Base-by-base conservation (phyloP, 2,888 invertebrate genomes). In the Chrysotoxum bicinctum region DNA sequence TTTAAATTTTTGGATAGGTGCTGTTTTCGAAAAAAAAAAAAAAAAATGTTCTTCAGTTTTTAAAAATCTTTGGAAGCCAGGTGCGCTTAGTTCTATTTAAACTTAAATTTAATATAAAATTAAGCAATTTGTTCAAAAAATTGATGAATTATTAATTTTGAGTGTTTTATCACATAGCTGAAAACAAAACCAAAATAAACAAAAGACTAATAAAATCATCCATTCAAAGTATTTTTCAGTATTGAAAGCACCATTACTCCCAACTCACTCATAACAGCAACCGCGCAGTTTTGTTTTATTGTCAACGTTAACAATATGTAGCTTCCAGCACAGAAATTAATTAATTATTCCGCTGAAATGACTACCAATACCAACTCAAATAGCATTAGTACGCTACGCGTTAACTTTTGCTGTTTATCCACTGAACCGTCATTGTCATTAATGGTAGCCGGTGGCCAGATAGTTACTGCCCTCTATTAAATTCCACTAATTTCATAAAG, bases 311-410 rank as follows among this genome's bases (percentile, higher is more conserved):
- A 37, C 26, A 52, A 62, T 23, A n/a, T n/a, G n/a, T n/a, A 32
- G 56, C 58, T 32, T 19, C 60, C 74, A 80, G 45, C 69, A 81
- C 54, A 23, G 48, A 68, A 70, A 81, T 81, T 75, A 75, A 75
- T 81, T 81, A 69, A 81, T 81, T 81, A 75, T 81, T 81, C 68
- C 75, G 48, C 75, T 75, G 30, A 75, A 81, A 62, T 75, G 69
- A 69, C 68, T 81, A 54, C 75, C 75, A 81, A 75, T 81, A 54
- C 75, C 75, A 81, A 75, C 62, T 81, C 80, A 75, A 81, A 69
- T 64, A 62, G 40, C 62, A 69, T 70, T 52, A 75, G 69, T 75
- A 56, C 54, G 40, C 62, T 80, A 48, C 45, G 30, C 62, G 54
- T 81, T 45, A 81, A 60, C 48, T 76, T 69, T 69, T 60, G 48